Evolutionary conservation across 2,113 vertebrate species (phyloP).

Genomic region (Macroglossus sobrinus): DNA sequence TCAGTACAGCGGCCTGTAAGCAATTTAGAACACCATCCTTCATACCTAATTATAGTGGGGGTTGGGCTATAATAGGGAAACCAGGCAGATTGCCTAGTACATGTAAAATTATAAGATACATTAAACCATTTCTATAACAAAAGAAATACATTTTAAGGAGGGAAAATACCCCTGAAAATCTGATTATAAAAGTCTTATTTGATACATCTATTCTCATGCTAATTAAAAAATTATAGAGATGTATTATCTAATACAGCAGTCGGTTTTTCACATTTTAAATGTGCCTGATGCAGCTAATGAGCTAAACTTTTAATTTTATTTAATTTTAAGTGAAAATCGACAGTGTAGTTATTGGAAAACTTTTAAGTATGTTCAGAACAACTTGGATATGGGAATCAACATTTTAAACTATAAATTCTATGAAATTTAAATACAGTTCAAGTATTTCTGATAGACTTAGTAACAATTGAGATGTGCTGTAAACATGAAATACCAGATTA

Average conservation of each 20-base stretch:
- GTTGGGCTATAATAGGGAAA: not conserved
- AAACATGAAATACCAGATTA: not conserved
- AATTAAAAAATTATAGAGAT: not conserved
- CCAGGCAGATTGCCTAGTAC: not conserved
- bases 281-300: not conserved
- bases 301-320: not conserved
- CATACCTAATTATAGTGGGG: not conserved
- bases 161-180: not conserved
- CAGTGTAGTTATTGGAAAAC: not conserved
- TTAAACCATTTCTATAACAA: not conserved
- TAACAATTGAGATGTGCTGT: not conserved
- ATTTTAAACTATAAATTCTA: not conserved
- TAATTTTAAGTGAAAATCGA: not conserved
- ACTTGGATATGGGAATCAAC: not conserved
- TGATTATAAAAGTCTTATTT: not conserved
- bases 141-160: not conserved
- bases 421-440: conserved; percentile 11
- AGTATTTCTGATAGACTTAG: conserved; percentile 2
- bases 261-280: not conserved
- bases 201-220: not conserved
- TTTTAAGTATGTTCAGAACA: not conserved
- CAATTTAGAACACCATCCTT: not conserved
- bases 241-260: not conserved
- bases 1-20: conserved; percentile 86
- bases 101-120: not conserved